A percentile compares a stretch with the other conserved stretches of the same genome.
Evolutionary conservation across 2,113 vertebrate genomes (phyloP).

Genomic region (Sterrhoptilus dennistouni): DNA sequence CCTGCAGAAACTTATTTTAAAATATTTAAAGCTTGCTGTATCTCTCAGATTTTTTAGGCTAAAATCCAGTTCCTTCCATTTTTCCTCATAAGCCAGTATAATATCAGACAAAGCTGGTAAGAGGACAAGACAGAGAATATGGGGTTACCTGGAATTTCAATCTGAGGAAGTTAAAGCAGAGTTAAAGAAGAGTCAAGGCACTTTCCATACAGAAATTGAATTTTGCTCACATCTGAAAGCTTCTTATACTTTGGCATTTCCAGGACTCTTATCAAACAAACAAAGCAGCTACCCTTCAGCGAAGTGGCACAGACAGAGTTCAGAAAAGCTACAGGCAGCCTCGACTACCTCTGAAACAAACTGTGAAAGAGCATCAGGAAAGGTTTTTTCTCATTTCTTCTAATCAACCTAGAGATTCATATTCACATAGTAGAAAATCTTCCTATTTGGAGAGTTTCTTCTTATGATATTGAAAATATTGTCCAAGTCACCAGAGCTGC

Average conservation of each 20-base stretch:
- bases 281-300: neutral
- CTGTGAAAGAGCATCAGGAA: neutral
- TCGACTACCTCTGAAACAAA: neutral
- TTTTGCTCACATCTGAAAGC: neutral
- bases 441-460: neutral
- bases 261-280: neutral
- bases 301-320: neutral
- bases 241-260: neutral
- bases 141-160: neutral
- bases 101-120: neutral
- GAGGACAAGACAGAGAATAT: neutral
- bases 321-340: neutral
- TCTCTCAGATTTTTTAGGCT: neutral
- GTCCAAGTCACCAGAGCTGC: neutral
- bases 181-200: neutral
- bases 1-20: neutral
- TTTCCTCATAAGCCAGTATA: neutral
- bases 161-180: neutral
- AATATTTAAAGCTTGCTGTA: neutral
- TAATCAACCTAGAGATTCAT: neutral
- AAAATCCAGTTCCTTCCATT: neutral
- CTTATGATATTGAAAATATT: fast-evolving
- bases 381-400: neutral
- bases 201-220: neutral
- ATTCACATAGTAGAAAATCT: neutral